Conservation (phyloP, 2,888 invertebrate species). For the Hypsopygia costalis region DNA sequence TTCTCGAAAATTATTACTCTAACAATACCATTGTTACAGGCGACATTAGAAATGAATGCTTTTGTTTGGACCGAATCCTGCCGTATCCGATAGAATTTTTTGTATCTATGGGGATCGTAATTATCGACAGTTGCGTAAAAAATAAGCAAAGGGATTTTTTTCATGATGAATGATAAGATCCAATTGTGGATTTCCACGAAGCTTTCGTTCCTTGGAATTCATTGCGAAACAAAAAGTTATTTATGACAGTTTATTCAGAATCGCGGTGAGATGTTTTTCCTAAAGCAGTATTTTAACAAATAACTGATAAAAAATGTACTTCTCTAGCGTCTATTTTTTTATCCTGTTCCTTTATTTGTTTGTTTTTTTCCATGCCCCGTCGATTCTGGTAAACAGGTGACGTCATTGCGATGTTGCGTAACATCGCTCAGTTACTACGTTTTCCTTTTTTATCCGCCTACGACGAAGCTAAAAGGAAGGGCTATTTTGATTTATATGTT, state of each 20-base stretch:
- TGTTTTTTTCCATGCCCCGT: conserved; percentile 4
- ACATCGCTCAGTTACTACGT: conserved; percentile 1
- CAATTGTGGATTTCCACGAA: neutral
- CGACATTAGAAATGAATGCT: too few relatives aligned
- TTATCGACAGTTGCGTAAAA: too few relatives aligned
- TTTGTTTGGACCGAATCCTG: too few relatives aligned
- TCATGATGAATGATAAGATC: neutral
- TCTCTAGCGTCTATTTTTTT: neutral
- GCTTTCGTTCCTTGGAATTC: neutral
- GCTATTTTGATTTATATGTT: too few relatives aligned
- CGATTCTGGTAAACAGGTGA: conserved; percentile 10
- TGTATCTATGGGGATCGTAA: too few relatives aligned
- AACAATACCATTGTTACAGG: too few relatives aligned
- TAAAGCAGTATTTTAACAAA: neutral
- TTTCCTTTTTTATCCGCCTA: too few relatives aligned
- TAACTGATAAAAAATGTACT: neutral
- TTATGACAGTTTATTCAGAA: neutral
- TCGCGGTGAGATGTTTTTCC: neutral
- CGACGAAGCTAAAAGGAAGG: too few relatives aligned
- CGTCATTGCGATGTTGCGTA: conserved; percentile 3
- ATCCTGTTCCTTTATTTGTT: conserved; percentile 9
- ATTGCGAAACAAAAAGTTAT: neutral
- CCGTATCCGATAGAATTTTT: too few relatives aligned
- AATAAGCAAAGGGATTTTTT: neutral
- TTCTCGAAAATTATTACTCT: too few relatives aligned